phyloP scores from a whole-genome alignment of 2,888 invertebrate species.

The Drosophila pullipes region DNA sequence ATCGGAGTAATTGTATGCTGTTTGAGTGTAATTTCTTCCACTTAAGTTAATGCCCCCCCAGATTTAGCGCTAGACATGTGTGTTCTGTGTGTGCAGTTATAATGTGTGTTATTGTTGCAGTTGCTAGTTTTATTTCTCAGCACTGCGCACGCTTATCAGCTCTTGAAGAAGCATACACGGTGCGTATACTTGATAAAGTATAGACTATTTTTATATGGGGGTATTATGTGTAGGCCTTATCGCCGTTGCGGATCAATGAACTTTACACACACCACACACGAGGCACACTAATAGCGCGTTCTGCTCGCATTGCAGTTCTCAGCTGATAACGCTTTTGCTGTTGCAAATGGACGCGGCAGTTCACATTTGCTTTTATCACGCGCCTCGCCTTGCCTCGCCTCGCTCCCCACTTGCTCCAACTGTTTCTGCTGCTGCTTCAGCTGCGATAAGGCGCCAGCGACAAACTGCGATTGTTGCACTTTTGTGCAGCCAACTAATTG shows the following conservation, averaged over 20 bases:
- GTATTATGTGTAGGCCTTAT: slow-evolving; percentile 48
- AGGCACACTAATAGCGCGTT: slow-evolving; percentile 37
- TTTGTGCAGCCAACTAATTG: slow-evolving; percentile 66
- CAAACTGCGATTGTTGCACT: slow-evolving; percentile 35
- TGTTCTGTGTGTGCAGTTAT: slow-evolving; percentile 19
- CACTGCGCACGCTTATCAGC: slow-evolving; percentile 26
- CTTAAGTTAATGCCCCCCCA: slow-evolving; percentile 82
- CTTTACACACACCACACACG: slow-evolving; percentile 45
- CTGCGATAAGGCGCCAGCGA: slow-evolving; percentile 37
- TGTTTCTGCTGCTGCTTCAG: not conserved
- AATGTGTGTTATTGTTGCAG: slow-evolving; percentile 44
- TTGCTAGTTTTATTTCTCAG: slow-evolving; percentile 7
- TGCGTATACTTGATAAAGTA: slow-evolving; percentile 62
- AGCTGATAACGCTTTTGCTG: slow-evolving; percentile 55
- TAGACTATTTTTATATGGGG: slow-evolving; percentile 53
- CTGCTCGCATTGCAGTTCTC: slow-evolving; percentile 42
- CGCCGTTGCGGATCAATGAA: slow-evolving; percentile 73
- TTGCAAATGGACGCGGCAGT: slow-evolving; percentile 47
- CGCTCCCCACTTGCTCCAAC: not conserved
- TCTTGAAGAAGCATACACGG: slow-evolving; percentile 30
- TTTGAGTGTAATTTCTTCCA: slow-evolving; percentile 84
- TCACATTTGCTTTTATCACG: slow-evolving; percentile 53
- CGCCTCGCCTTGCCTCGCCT: not conserved
- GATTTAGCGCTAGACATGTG: slow-evolving; percentile 71
- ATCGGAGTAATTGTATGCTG: slow-evolving; percentile 75